Conservation (phyloP, 2,797 vertebrate genomes). For the Ispidina picta region DNA sequence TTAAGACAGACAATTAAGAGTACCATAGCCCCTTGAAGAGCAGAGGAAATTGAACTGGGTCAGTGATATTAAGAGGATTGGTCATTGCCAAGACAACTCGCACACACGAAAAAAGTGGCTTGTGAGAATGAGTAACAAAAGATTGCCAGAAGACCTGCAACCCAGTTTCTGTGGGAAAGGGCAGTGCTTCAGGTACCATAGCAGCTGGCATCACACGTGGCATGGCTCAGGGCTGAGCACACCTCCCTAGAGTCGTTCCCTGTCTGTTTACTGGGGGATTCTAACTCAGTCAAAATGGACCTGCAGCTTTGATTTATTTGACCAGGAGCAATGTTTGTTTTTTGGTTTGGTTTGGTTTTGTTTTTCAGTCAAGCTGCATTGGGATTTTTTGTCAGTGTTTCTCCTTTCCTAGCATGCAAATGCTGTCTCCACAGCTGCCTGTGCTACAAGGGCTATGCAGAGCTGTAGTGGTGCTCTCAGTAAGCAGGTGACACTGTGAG, state of each 20-base stretch:
- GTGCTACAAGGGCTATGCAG: background rate
- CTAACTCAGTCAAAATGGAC: background rate
- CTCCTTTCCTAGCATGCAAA: background rate
- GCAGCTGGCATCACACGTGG: background rate
- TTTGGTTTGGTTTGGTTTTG: too few species aligned
- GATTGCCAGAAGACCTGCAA: background rate
- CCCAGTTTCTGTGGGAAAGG: background rate
- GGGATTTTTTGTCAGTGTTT: background rate
- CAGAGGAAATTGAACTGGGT: background rate
- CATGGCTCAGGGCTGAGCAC: background rate
- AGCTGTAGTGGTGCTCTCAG: background rate
- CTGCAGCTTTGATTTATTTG: background rate
- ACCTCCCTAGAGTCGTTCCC: background rate
- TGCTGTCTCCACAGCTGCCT: background rate
- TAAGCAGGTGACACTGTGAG: background rate
- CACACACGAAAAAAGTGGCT: background rate
- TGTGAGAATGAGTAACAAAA: background rate
- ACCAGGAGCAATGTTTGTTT: background rate
- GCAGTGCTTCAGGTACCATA: background rate
- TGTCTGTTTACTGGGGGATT: background rate
- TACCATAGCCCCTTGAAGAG: background rate
- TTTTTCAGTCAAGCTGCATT: background rate
- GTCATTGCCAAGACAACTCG: background rate
- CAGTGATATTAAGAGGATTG: background rate
- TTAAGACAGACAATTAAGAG: conserved; percentile 2